A percentile compares a stretch with the other conserved stretches of the same genome.
Conservation (phyloP, 2,113 vertebrate species). For the Neopipo cinnamomea region DNA sequence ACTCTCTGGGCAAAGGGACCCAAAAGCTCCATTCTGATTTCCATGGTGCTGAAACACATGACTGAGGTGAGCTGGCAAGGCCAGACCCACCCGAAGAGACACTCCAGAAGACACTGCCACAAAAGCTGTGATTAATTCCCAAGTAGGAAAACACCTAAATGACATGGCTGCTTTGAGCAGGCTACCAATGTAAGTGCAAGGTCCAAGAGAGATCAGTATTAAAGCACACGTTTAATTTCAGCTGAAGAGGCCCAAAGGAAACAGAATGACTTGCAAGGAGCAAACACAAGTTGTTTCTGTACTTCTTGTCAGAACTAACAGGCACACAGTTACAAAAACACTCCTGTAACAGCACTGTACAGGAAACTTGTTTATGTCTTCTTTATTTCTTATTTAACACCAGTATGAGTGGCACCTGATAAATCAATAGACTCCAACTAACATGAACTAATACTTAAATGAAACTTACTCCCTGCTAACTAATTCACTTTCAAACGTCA, state of each 20-base stretch:
- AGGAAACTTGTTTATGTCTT: not conserved
- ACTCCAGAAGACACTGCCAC: accelerated
- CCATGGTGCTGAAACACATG: not conserved
- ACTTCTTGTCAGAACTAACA: not conserved
- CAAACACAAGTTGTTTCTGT: not conserved
- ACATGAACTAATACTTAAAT: not conserved
- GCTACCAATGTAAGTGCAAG: not conserved
- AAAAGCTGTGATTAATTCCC: not conserved
- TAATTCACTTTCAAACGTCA: not conserved
- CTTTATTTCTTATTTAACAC: not conserved
- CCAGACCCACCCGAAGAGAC: not conserved
- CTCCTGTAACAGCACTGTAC: not conserved
- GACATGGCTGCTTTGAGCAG: not conserved
- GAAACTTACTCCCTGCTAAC: not conserved
- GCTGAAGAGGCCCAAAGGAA: not conserved
- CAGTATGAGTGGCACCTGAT: not conserved
- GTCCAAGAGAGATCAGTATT: not conserved
- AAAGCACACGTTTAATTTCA: not conserved
- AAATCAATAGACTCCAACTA: not conserved
- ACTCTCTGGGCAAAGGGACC: not conserved
- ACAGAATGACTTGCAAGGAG: not conserved
- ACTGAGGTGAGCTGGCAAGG: not conserved
- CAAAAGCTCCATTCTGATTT: not conserved
- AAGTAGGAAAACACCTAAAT: not conserved
- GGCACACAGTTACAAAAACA: not conserved